Evolutionary conservation across 2,797 vertebrate species (phyloP).

Genomic region (Sebastes baramenuke): DNA sequence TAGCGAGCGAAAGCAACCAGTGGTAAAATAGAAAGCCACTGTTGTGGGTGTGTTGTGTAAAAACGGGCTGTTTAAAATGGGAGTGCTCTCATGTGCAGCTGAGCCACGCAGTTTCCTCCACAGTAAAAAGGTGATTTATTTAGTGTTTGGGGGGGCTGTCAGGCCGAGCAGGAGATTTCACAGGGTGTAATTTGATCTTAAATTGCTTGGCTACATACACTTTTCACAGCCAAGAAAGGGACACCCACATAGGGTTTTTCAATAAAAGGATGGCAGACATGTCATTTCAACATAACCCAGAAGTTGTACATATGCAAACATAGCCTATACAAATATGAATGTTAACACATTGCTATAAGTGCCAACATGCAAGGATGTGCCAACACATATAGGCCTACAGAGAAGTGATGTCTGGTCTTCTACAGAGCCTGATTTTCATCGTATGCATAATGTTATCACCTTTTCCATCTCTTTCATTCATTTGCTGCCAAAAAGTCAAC

Average conservation of each 20-base stretch:
- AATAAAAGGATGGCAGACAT: slow-evolving; percentile 34
- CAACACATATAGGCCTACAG: slow-evolving; percentile 9
- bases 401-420: slow-evolving; percentile 12
- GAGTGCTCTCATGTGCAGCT: slow-evolving; percentile 55
- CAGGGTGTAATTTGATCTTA: slow-evolving; percentile 67
- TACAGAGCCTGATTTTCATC: background rate
- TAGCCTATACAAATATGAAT: slow-evolving; percentile 18
- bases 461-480: slow-evolving; percentile 5
- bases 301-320: slow-evolving; percentile 40
- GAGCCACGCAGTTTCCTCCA: slow-evolving; percentile 51
- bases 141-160: slow-evolving; percentile 59
- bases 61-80: slow-evolving; percentile 62
- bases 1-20: slow-evolving; percentile 14
- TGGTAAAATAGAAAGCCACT: slow-evolving; percentile 16
- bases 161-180: slow-evolving; percentile 50
- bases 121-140: slow-evolving; percentile 73
- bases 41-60: slow-evolving; percentile 42
- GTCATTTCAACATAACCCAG: slow-evolving; percentile 33
- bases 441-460: background rate
- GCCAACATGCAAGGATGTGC: slow-evolving; percentile 27
- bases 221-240: slow-evolving; percentile 39
- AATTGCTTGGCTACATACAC: slow-evolving; percentile 63
- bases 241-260: slow-evolving; percentile 43
- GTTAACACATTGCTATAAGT: slow-evolving; percentile 27
- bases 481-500: background rate